phyloP scores from a whole-genome alignment of 2,113 vertebrate species.

The Lagopus muta region DNA sequence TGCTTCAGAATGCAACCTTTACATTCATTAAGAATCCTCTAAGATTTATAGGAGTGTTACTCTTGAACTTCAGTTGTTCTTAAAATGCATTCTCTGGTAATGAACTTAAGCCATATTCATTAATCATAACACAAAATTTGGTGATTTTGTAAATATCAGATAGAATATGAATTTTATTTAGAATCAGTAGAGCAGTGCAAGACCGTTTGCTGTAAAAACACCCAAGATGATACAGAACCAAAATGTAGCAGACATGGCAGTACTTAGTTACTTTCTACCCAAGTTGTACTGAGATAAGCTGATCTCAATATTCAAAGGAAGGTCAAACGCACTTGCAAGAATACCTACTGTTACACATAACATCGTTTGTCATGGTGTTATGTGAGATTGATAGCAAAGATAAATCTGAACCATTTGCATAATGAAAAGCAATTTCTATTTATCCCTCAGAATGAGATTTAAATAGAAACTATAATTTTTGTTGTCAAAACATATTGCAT shows the following conservation, averaged over 20 bases:
- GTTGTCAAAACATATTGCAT: slow-evolving; percentile 18
- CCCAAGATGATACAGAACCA: not conserved
- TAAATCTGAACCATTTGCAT: slow-evolving; percentile 23
- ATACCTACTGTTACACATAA: not conserved
- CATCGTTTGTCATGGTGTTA: not conserved
- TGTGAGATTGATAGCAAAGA: not conserved
- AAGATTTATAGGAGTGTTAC: not conserved
- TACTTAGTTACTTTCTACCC: slow-evolving; percentile 36
- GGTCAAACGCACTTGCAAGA: slow-evolving; percentile 54
- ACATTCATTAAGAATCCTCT: not conserved
- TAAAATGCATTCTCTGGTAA: not conserved
- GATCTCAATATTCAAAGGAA: slow-evolving; percentile 42
- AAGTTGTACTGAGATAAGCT: slow-evolving; percentile 15
- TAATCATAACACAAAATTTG: not conserved
- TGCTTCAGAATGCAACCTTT: not conserved
- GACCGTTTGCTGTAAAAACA: not conserved
- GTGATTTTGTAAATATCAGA: not conserved
- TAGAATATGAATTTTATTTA: not conserved
- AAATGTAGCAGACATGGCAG: slow-evolving; percentile 10
- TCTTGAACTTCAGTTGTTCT: not conserved
- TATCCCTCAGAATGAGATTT: not conserved
- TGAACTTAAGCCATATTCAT: not conserved
- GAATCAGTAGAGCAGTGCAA: not conserved
- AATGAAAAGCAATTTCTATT: slow-evolving; percentile 60
- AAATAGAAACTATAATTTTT: not conserved